phyloP scores from a whole-genome alignment of 2,113 vertebrate genomes.

The Phaetusa simplex region DNA sequence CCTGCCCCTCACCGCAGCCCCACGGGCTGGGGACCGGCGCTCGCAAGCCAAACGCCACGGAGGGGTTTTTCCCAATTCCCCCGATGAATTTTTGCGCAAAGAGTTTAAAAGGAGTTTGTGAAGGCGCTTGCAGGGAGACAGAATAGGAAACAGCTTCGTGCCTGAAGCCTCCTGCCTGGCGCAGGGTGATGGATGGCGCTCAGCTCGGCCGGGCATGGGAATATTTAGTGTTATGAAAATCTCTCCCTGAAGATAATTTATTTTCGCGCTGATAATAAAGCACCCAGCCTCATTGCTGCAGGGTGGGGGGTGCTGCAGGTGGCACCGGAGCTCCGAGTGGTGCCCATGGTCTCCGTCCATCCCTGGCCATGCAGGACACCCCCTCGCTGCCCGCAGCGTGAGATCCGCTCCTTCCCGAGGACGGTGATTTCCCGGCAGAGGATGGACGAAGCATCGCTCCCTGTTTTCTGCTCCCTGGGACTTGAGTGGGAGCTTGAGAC shows the following conservation, averaged over 20 bases:
- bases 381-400: rapidly evolving
- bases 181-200: neutral
- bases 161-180: neutral
- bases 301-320: neutral
- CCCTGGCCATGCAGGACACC: neutral
- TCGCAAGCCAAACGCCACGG: neutral
- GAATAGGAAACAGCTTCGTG: neutral
- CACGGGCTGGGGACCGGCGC: rapidly evolving
- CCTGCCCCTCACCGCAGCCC: rapidly evolving
- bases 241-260: neutral
- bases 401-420: neutral
- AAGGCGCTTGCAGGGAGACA: neutral
- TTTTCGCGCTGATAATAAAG: neutral
- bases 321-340: rapidly evolving
- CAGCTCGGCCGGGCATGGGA: neutral
- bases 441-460: neutral
- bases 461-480: neutral
- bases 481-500: neutral
- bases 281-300: neutral
- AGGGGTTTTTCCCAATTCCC: neutral
- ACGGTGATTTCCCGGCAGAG: neutral
- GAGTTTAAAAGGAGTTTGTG: neutral
- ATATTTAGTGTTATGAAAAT: neutral
- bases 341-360: neutral
- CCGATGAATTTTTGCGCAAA: neutral